Evolutionary conservation across 30 jellyfish, hydroid and myxozoan species (phyloP), one percentile per base, ranked within the genome.

Genomic region (Cassiopea andromeda): DNA sequence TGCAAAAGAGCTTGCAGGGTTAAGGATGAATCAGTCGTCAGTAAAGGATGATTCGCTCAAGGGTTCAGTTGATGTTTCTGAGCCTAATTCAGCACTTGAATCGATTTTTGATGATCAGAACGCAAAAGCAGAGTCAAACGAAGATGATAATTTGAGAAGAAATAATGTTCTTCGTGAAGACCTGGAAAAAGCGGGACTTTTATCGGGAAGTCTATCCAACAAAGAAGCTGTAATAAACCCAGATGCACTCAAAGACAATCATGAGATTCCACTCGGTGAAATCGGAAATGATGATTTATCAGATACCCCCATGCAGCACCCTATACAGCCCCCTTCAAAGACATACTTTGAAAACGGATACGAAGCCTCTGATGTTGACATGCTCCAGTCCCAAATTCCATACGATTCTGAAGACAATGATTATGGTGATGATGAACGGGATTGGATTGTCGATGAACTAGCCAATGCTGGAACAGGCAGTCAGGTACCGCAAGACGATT

Each of bases 391-490:
- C 81, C 70, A 7, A 46, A 44, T 81, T 10, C 60, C n/a, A 43
- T 15, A 15, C 12, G 90, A 50, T 14, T 75, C 85, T 66, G 92
- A 85, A 16, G 61, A 74, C 73, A 58, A 58, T 58, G 73, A 64
- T 86, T 72, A 76, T 46, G 77, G 72, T 19, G 84, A 58, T 46
- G 94, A 86, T 50, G 73, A 54, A 14, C 46, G 94, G 45, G 71
- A 86, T 82, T 59, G 89, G 78, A 75, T 86, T 27, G 73, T 86
- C 44, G 71, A 86, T 48, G 85, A 86, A 15, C 75, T 77, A 2
- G 84, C 81, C 47, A 75, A 86, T 59, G 89, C 94, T 13, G 94
- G 86, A 60, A 73, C 85, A 5, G 87, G 82, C 54, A 74, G 81
- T 45, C 85, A 85, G 73, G 80, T 73, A 46, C 90, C 90, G 15